Conservation (phyloP, 2,888 invertebrate species). For the Hololepta plana region DNA sequence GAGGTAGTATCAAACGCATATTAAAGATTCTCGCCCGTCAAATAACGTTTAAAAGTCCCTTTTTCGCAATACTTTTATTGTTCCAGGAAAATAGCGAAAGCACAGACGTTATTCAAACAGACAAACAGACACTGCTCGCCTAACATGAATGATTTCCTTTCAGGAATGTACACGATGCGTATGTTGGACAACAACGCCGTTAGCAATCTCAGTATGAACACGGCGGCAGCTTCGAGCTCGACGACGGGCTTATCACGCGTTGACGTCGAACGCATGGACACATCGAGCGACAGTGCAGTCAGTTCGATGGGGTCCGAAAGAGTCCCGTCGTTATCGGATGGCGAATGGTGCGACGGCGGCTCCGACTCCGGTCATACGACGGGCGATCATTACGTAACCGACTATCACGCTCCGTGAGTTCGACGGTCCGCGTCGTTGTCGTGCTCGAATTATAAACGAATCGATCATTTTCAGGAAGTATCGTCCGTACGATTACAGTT, state of each 20-base stretch:
- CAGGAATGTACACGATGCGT: slow-evolving; percentile 78
- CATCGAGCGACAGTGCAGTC: slow-evolving; percentile 80
- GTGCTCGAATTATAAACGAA: too few relatives aligned
- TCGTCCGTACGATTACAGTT: slow-evolving; percentile 56
- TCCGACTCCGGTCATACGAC: slow-evolving; percentile 60
- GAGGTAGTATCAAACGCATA: too few relatives aligned
- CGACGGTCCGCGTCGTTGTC: too few relatives aligned
- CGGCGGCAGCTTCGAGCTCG: slow-evolving; percentile 7
- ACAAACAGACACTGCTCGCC: too few relatives aligned
- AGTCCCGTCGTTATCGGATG: slow-evolving; percentile 73
- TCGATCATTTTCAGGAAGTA: slow-evolving; percentile 48
- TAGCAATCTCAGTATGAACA: slow-evolving; percentile 22
- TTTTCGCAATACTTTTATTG: too few relatives aligned
- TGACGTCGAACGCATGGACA: slow-evolving; percentile 55
- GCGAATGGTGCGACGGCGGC: slow-evolving; percentile 78
- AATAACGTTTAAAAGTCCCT: too few relatives aligned
- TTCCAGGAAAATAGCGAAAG: too few relatives aligned
- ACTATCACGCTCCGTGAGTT: slow-evolving; percentile 55
- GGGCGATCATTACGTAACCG: slow-evolving; percentile 47
- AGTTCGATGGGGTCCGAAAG: slow-evolving; percentile 87
- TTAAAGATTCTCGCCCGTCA: too few relatives aligned
- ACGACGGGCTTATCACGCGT: slow-evolving; percentile 18
- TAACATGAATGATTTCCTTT: slow-evolving; percentile 13
- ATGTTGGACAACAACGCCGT: slow-evolving; percentile 47
- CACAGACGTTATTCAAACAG: too few relatives aligned